Evolutionary conservation across 2,888 invertebrate species (phyloP), one percentile per base, ranked within the genome.

Genomic region (Catonia carolina): DNA sequence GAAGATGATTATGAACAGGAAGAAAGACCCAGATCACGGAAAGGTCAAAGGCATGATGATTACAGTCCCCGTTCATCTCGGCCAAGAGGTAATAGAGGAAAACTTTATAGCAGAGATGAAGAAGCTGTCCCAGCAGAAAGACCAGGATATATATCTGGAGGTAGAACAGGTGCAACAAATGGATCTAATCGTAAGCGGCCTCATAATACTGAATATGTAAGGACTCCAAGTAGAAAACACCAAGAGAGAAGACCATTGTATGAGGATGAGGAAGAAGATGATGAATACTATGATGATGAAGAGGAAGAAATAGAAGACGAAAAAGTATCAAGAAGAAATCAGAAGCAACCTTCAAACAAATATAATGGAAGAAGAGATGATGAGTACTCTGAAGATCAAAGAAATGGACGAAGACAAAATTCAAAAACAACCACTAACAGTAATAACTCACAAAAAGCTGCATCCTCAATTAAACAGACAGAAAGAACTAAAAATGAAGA

Each of bases 401-500:
- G 68, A 10, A 62, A 63, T 2, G 64, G 62, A 1, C 51, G 67
- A 72, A 67, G 37, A 55, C n/a, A 17, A 23, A 27, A 45, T 22
- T 23, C 22, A 6, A 55, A 39, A 22, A 23, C 27, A 37, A 31
- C 20, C 5, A 6, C 27, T 6, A 27, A 27, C 51, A 33, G 42
- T 15, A 31, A 23, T 1, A 14, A 39, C 23, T 45, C 51, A 33
- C 42, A 51, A 39, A 20, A 36, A 39, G 1, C 8, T 20, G 35
- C 27, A 5, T 20, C 56, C 22, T 22, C 15, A 20, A 17, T 8
- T 15, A 51, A 23, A 36, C 23, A 42, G 4, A 4, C 42, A 22
- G 20, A 42, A 22, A 51, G 22, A 20, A n/a, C 22, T 22, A 22
- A 27, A 51, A 8, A n/a, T n/a, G 22, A 22, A 51, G 15, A 14